Conservation (phyloP, 1,140 invertebrate species). For the Zaprionus kolodkinae region DNA sequence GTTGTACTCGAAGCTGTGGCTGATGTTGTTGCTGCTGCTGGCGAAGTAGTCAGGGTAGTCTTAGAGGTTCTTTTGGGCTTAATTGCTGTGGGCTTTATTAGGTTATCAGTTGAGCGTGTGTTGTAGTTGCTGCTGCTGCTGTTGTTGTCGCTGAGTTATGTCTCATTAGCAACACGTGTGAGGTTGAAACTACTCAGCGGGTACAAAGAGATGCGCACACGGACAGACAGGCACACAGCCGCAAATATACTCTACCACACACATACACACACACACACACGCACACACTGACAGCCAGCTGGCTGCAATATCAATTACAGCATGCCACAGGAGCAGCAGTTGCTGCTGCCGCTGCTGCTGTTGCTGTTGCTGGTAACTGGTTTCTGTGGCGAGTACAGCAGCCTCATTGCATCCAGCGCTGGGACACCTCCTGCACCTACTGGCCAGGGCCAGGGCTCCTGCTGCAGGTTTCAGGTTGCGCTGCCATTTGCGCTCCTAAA, state of each 20-base stretch:
- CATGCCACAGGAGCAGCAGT: slow-evolving; percentile 78
- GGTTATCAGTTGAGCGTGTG: slow-evolving; percentile 63
- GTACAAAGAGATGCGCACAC: slow-evolving; percentile 23
- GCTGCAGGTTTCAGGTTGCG: slow-evolving; percentile 77
- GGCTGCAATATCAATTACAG: slow-evolving; percentile 83
- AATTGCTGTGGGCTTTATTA: slow-evolving; percentile 82
- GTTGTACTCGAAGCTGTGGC: slow-evolving; percentile 39
- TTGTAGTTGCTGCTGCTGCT: slow-evolving; percentile 19
- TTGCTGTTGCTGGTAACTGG: slow-evolving; percentile 33
- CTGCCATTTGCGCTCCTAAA: slow-evolving; percentile 70
- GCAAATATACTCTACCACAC: neutral
- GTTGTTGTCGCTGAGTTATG: slow-evolving; percentile 67
- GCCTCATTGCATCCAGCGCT: slow-evolving; percentile 49
- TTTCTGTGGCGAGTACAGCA: slow-evolving; percentile 24
- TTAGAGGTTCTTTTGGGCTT: slow-evolving; percentile 53
- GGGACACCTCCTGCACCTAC: slow-evolving; percentile 49
- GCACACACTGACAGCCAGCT: slow-evolving; percentile 48
- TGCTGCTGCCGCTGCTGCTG: slow-evolving; percentile 54
- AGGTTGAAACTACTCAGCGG: slow-evolving; percentile 37
- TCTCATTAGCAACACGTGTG: slow-evolving; percentile 81
- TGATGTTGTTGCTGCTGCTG: slow-evolving; percentile 12
- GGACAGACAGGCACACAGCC: neutral
- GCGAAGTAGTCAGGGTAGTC: slow-evolving; percentile 32
- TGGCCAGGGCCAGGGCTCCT: slow-evolving; percentile 32
- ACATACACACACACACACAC: slow-evolving; percentile 26